phyloP scores from a whole-genome alignment of 2,797 vertebrate species.

The Coracias cyanogaster region DNA sequence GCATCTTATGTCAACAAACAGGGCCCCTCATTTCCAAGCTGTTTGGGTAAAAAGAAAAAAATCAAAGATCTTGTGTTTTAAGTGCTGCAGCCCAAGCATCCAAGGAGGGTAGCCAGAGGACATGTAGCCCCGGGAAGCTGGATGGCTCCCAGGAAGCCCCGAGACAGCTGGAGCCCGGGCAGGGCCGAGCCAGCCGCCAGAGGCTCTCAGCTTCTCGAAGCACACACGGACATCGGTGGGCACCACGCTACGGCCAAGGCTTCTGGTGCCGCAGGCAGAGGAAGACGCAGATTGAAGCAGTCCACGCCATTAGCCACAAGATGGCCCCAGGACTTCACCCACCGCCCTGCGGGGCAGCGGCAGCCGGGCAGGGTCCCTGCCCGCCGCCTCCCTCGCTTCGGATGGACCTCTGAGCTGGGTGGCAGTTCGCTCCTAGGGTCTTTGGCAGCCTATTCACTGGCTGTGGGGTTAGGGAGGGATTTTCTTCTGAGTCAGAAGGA shows the following conservation, averaged over 20 bases:
- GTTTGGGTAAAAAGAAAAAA: neutral
- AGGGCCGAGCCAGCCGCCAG: neutral
- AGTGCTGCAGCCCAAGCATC: neutral
- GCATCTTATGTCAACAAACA: neutral
- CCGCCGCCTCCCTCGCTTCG: no score
- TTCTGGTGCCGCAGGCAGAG: neutral
- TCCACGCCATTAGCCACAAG: conserved; percentile 24
- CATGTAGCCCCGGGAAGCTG: neutral
- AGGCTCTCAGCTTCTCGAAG: neutral
- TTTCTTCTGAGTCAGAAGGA: neutral
- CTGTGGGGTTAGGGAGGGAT: no score
- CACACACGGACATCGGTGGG: neutral
- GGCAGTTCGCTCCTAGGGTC: no score
- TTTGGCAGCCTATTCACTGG: no score
- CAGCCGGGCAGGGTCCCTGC: neutral
- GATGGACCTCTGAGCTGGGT: no score
- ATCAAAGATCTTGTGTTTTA: neutral
- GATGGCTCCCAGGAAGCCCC: neutral
- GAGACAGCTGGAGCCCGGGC: neutral
- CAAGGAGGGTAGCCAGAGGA: conserved; percentile 31
- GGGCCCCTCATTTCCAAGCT: neutral
- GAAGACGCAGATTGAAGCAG: neutral
- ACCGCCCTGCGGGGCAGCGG: neutral
- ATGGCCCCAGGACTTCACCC: conserved; percentile 43
- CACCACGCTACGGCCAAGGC: fast-evolving